Base-by-base conservation (phyloP, 2,113 vertebrate genomes). In the Struthio camelus region DNA sequence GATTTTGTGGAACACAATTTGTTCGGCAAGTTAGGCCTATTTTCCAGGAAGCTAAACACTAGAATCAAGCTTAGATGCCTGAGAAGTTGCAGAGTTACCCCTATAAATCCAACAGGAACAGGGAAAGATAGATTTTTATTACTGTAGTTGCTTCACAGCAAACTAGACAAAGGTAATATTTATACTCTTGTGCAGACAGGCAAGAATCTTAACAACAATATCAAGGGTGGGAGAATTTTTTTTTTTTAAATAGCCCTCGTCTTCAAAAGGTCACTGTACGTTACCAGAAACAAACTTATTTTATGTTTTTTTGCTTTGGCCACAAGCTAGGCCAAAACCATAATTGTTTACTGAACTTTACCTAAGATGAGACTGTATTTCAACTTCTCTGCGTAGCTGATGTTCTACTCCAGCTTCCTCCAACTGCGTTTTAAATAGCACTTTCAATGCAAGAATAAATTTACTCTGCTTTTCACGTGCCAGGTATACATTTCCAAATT, bases 341-440 rank as follows among this genome's bases (percentile, higher is more conserved):
- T 15, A 56, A 46, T 6, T 13, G 17, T 2, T 69, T 38, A 73
- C 27, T 84, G 10, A 65, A 50, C 34, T 87, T 94, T 97, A 99
- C 99, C 99, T 98, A 62, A 99, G 99, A 94, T 99, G 99, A 36
- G 99, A 99, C 96, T 99, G 99, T 72, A 99, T 99, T 96, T 99
- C 99, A 76, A 99, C 99, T 94, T 99, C 99, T 84, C 99, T 97
- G 65, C 99, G 96, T 54, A 99, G 98, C 64, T 99, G 99, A 94
- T 99, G 99, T 83, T 99, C 99, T 25, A 99, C 99, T 0, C 99
- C 99, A 0, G 99, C 99, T 86, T 99, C 99, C 94, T 99, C 99
- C 46, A 99, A 97, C 62, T 99, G 99, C 34, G 98, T 98, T 96
- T 99, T 99, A 75, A 99, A 99, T 10, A 99, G 98, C 27, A 99